Evolutionary conservation across 2,888 invertebrate genomes (phyloP).

Genomic region (Philhelius pedissequus): DNA sequence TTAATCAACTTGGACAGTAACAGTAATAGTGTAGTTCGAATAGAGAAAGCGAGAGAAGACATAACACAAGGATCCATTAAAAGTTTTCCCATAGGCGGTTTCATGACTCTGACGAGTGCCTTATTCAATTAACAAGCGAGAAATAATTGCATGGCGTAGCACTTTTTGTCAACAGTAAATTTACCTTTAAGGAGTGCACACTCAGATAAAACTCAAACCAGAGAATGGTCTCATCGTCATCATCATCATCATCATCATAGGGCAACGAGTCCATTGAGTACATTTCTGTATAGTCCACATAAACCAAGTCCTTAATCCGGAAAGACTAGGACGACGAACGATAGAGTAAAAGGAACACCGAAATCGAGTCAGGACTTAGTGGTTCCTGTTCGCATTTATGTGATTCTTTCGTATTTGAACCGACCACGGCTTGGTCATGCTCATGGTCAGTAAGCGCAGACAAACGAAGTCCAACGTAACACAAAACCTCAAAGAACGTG

Average conservation of each 20-base stretch:
- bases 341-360: neutral
- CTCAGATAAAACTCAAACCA: neutral
- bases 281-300: neutral
- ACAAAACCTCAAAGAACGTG: neutral
- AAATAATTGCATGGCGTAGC: slow-evolving; percentile 35
- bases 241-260: neutral
- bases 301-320: neutral
- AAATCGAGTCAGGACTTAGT: neutral
- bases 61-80: neutral
- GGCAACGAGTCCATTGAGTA: neutral
- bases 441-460: neutral
- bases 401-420: neutral
- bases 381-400: neutral
- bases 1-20: slow-evolving; percentile 18
- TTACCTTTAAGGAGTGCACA: neutral
- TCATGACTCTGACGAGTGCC: slow-evolving; percentile 33
- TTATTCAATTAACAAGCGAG: slow-evolving; percentile 44
- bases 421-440: neutral
- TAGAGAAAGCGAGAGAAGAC: neutral
- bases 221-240: neutral
- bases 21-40: neutral
- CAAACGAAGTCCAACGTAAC: neutral
- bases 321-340: neutral
- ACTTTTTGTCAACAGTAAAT: neutral
- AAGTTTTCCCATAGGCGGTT: neutral